These are phyloP conservation scores for Entomyzon cyanotis DNA, from an alignment of 2,113 vertebrate species.

Conservation along the genomic window DNA sequence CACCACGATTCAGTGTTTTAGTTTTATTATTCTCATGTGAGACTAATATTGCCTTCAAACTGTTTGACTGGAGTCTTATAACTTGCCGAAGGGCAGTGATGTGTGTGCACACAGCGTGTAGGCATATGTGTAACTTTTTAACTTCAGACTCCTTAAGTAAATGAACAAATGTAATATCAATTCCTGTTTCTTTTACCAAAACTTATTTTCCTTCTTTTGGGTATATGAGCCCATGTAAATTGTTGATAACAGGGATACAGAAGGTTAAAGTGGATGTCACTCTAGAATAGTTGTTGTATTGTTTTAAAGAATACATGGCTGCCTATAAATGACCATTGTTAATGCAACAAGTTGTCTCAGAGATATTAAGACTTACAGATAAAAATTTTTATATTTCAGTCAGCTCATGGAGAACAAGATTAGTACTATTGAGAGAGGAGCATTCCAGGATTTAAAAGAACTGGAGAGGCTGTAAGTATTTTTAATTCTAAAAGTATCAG, in stretches of 20 bases:
- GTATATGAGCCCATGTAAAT: background rate
- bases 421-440: constrained; percentile 93
- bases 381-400: constrained; percentile 77
- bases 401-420: constrained; percentile 99
- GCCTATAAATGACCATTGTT: background rate
- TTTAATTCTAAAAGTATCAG: constrained; percentile 23
- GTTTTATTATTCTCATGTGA: background rate
- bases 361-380: constrained; percentile 8
- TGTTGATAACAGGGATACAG: background rate
- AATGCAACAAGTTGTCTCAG: constrained; percentile 10
- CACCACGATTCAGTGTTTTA: background rate
- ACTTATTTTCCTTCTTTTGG: background rate
- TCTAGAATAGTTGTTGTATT: background rate
- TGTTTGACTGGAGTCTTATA: background rate
- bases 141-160: background rate
- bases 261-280: background rate
- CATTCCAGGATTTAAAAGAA: constrained; percentile 98
- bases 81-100: background rate
- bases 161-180: constrained; percentile 14
- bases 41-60: background rate
- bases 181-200: background rate
- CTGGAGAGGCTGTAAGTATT: constrained; percentile 97
- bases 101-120: background rate
- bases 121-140: background rate
- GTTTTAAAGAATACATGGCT: background rate